phyloP scores from a whole-genome alignment of 2,797 vertebrate species.

The Channallabes apus region DNA sequence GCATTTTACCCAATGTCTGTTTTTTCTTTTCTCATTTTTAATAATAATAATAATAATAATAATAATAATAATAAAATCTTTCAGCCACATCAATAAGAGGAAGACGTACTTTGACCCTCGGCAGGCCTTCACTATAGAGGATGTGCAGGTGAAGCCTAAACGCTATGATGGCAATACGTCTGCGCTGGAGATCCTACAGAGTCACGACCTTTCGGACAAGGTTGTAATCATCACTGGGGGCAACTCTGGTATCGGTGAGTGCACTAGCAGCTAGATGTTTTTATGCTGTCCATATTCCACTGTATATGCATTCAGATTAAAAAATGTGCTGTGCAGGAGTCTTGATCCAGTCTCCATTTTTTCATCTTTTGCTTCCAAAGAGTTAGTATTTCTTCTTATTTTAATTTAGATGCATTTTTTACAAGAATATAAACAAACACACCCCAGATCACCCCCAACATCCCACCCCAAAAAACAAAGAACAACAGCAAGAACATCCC shows the following conservation, averaged over 20 bases:
- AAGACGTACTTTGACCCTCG: constrained; percentile 94
- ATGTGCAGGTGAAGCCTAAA: constrained; percentile 84
- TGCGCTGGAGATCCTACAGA: constrained; percentile 92
- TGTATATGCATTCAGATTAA: not conserved
- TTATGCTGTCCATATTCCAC: not conserved
- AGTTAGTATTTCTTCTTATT: too few relatives aligned
- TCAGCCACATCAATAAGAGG: constrained; percentile 95
- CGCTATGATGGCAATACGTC: constrained; percentile 90
- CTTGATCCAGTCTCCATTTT: too few relatives aligned
- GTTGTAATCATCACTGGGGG: constrained; percentile 88
- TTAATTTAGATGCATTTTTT: too few relatives aligned
- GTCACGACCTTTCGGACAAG: constrained; percentile 86
- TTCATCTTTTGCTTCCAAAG: too few relatives aligned
- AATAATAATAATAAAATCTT: not conserved
- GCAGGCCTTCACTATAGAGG: constrained; percentile 94
- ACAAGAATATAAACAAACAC: too few relatives aligned
- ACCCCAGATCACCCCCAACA: too few relatives aligned
- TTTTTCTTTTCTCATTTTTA: not conserved
- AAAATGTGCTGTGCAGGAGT: too few relatives aligned
- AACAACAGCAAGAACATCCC: too few relatives aligned
- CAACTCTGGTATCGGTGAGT: constrained; percentile 93
- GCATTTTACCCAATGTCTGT: not conserved
- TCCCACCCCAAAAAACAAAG: too few relatives aligned
- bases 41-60: not conserved
- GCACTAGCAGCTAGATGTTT: not conserved